Conservation (phyloP, 2,113 vertebrate genomes). For the Hypomesus transpacificus region DNA sequence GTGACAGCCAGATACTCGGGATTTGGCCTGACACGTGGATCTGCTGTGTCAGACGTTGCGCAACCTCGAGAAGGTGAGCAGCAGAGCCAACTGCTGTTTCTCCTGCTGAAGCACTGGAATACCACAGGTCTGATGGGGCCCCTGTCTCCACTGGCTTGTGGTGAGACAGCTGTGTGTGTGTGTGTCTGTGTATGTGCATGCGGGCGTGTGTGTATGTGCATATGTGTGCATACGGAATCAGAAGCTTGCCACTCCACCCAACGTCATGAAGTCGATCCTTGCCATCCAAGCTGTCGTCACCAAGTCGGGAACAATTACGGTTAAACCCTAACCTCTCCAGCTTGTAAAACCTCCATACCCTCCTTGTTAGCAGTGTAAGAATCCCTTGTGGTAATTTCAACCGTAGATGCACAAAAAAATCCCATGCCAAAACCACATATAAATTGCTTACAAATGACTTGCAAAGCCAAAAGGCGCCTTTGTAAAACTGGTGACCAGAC, state of each 20-base stretch:
- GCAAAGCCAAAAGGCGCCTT: conserved; percentile 7
- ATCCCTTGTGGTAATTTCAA: conserved; percentile 2
- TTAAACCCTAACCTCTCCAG: conserved; percentile 20
- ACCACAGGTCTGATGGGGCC: not conserved
- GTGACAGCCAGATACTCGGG: conserved; percentile 18
- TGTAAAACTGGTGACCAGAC: conserved; percentile 14
- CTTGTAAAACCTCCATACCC: conserved; percentile 13
- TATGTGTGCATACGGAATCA: not conserved
- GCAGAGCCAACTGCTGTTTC: conserved; percentile 2
- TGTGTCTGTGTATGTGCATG: conserved; percentile 23
- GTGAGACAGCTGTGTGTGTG: not conserved
- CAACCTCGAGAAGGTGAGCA: conserved; percentile 13
- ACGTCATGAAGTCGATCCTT: conserved; percentile 3
- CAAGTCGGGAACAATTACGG: conserved; percentile 31
- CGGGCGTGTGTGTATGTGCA: conserved; percentile 12
- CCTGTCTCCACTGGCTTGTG: not conserved
- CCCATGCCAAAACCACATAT: not conserved
- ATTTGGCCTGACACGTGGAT: conserved; percentile 13
- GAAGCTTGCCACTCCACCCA: conserved; percentile 9
- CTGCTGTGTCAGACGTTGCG: not conserved
- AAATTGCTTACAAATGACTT: not conserved
- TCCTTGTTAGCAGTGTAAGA: not conserved
- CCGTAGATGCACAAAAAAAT: conserved; percentile 7
- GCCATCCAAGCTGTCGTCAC: conserved; percentile 31
- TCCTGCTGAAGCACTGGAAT: not conserved